phyloP scores from a whole-genome alignment of 2,113 vertebrate genomes.

The Mirounga angustirostris region DNA sequence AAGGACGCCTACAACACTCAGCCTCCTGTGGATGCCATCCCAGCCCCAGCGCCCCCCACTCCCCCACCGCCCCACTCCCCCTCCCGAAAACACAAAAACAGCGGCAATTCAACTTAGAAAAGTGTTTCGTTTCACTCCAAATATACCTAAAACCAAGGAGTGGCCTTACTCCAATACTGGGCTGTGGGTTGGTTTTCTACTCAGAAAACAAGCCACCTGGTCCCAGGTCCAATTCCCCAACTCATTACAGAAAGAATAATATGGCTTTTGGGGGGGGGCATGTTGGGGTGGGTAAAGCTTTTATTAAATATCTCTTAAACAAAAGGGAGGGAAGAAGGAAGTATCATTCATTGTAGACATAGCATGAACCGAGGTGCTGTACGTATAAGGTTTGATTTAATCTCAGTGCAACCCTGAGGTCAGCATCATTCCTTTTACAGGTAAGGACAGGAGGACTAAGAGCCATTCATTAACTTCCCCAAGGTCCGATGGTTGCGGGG shows the following conservation, averaged over 20 bases:
- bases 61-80: fast-evolving
- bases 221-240: not conserved
- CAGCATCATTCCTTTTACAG: not conserved
- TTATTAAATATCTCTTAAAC: not conserved
- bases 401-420: not conserved
- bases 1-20: not conserved
- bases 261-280: not conserved
- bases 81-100: not conserved
- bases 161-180: not conserved
- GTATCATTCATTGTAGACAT: not conserved
- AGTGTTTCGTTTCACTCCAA: slow-evolving; percentile 31
- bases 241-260: not conserved
- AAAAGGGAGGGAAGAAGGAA: not conserved
- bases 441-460: not conserved
- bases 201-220: not conserved
- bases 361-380: not conserved
- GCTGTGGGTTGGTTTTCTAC: not conserved
- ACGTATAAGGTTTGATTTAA: not conserved
- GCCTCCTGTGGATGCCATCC: not conserved
- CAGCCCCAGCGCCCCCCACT: not conserved
- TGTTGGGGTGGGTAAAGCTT: not conserved
- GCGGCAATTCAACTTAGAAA: not conserved
- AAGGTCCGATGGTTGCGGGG: no score
- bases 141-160: not conserved
- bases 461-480: not conserved